Base-by-base conservation (phyloP, 2,797 vertebrate species). In the Cyclopterus lumpus region DNA sequence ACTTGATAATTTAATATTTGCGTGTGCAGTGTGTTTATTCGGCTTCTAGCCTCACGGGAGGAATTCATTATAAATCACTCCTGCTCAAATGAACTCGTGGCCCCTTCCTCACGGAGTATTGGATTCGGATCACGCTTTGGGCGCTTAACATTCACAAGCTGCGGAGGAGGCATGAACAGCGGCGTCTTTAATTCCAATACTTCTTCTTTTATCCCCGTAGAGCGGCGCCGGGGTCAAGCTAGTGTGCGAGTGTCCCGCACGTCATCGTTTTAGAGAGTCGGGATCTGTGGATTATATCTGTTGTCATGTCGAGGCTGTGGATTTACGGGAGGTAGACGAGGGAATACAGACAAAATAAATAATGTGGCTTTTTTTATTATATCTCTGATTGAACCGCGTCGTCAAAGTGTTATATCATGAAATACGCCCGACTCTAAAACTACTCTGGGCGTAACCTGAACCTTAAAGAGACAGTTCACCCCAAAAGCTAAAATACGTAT, bases 1-100 rank as follows among this genome's bases (percentile, higher is more conserved):
- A 51, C 82, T 90, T 82, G 67, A 88, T 89, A 78, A 81, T 72
- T 74, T 44, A 42, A 71, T 75, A 83, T 89, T 86, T 90, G 80
- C 80, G 75, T 83, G 85, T 73, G 69, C 54, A 38, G 44, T 73
- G 80, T 81, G 65, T 89, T 86, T 85, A 74, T 77, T 79, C 46
- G 2, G 42, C 64, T 81, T 74, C 57, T 57, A 62, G 76, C 73
- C 89, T 89, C 79, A 30, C 3, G 54, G 84, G 89, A 75, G 61
- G 78, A 82, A 85, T 83, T 89, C 79, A 86, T 86, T 80, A 80
- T 63, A 80, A 81, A 69, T 84, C 72, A 69, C 71, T 73, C 67
- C 55, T 53, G 85, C 80, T 88, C 59, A 71, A 77, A 88, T 79
- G 69, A 77, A 84, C 57, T 6, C 34, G 3, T 70, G 82, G 40